Evolutionary conservation across 2,797 vertebrate species (phyloP), one percentile per base, ranked within the genome.

Genomic region (Cossypha heuglini): DNA sequence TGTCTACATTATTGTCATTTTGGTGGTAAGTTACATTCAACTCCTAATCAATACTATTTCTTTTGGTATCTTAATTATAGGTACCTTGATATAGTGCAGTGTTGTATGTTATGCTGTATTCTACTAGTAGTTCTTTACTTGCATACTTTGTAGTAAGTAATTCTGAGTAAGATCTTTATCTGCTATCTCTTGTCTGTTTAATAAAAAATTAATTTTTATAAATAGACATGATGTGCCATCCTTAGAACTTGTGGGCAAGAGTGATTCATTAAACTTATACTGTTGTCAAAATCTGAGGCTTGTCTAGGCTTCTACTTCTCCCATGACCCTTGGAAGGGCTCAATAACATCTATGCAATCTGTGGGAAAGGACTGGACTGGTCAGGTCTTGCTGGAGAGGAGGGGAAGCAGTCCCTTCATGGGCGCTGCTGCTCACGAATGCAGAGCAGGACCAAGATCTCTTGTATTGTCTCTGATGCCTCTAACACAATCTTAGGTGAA

Each of bases 301-400:
- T 71, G 24, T 43, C 31, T 43, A 55, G 40, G 31, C 31, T 55
- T 55, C 31, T 25, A 16, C 13, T 71, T 25, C 1, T 33, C 24
- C 25, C 40, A 45, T 22, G 25, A 57, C 40, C 11, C 54, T 63
- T 13, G 38, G 49, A 63, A 73, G 49, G 13, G 17, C 26, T 76
- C 42, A 45, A 7, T 0, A 0, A 31, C 6, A 29, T 5, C 33
- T 62, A 33, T 62, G 48, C 13, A 37, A 35, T 33, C 42, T 57
- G 26, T 51, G 29, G 46, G 35, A 55, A 54, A 52, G 67, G 57
- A 58, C 25, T 38, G 11, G 22, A 40, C 28, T 38, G 16, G 5
- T n/a, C 35, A 67, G 24, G 24, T 46, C 69, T 52, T 10, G 1
- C 48, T 43, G 38, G 28, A 38, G 64, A 43, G 28, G 38, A 62